phyloP scores from a whole-genome alignment of 2,113 vertebrate species.

The Cebidichthys violaceus region DNA sequence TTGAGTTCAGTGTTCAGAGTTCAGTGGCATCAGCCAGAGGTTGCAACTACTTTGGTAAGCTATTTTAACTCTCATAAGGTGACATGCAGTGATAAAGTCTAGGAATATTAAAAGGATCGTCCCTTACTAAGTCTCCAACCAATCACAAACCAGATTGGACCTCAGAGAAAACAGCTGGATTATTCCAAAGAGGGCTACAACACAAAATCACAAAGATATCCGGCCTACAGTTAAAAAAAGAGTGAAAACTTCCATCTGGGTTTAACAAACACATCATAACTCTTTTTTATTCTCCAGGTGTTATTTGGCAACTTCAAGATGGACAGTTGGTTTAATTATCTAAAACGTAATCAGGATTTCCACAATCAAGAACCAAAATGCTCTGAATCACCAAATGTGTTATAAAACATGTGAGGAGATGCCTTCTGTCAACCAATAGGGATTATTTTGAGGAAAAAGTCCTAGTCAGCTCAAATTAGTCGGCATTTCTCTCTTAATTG shows the following conservation, averaged over 20 bases:
- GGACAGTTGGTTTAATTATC: constrained; percentile 35
- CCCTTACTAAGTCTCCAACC: background rate
- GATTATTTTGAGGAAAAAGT: background rate
- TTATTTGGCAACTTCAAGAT: constrained; percentile 30
- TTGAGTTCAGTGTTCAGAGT: no score
- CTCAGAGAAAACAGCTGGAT: background rate
- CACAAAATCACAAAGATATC: background rate
- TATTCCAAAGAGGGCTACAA: background rate
- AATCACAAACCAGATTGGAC: background rate
- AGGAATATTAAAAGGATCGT: background rate
- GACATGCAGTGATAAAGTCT: background rate
- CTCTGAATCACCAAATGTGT: background rate
- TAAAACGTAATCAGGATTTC: constrained; percentile 44
- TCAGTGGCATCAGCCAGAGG: constrained; percentile 21
- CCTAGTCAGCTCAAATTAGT: background rate
- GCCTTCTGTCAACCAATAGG: background rate
- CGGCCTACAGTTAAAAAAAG: background rate
- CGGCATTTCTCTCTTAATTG: background rate
- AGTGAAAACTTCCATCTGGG: constrained; percentile 16
- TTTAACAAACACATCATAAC: constrained; percentile 36
- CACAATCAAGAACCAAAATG: constrained; percentile 14
- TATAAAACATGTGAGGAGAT: constrained; percentile 5
- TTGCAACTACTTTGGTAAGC: background rate
- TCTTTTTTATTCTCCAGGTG: constrained; percentile 36
- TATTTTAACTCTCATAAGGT: background rate